Evolutionary conservation across 2,797 vertebrate genomes (phyloP).

Genomic region (Acanthopagrus latus): DNA sequence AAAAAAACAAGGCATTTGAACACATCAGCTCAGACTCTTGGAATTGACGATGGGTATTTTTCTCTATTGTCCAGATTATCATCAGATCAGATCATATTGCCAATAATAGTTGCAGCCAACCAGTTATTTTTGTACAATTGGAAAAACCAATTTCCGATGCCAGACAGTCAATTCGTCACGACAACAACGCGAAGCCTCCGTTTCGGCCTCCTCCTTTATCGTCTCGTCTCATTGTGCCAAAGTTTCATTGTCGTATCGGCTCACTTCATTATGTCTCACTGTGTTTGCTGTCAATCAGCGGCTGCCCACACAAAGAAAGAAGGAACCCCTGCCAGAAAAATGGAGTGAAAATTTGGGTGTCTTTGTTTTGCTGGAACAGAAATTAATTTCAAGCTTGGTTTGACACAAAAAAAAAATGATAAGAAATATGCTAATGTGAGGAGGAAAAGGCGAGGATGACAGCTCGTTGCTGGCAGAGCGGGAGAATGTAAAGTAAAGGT

Average conservation of each 20-base stretch:
- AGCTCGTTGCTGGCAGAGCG: not conserved
- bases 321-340: slow-evolving; percentile 23
- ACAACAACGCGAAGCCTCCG: slow-evolving; percentile 21
- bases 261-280: slow-evolving; percentile 60
- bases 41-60: not conserved
- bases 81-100: slow-evolving; percentile 13
- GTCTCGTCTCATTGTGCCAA: slow-evolving; percentile 27
- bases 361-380: slow-evolving; percentile 46
- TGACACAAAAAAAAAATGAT: slow-evolving; percentile 28
- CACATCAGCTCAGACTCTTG: not conserved
- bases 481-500: not conserved
- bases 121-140: slow-evolving; percentile 16
- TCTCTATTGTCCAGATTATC: slow-evolving; percentile 7
- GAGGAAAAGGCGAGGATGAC: not conserved
- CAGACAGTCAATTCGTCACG: slow-evolving; percentile 5
- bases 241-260: slow-evolving; percentile 43
- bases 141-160: slow-evolving; percentile 11
- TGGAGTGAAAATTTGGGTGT: not conserved
- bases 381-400: slow-evolving; percentile 59
- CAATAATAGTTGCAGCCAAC: slow-evolving; percentile 22
- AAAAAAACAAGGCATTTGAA: not conserved
- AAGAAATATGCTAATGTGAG: slow-evolving; percentile 9
- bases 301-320: slow-evolving; percentile 45
- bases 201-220: slow-evolving; percentile 37
- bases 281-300: slow-evolving; percentile 59